Evolutionary conservation across 2,797 vertebrate species (phyloP), one percentile per base, ranked within the genome.

Genomic region (Thaleichthys pacificus): DNA sequence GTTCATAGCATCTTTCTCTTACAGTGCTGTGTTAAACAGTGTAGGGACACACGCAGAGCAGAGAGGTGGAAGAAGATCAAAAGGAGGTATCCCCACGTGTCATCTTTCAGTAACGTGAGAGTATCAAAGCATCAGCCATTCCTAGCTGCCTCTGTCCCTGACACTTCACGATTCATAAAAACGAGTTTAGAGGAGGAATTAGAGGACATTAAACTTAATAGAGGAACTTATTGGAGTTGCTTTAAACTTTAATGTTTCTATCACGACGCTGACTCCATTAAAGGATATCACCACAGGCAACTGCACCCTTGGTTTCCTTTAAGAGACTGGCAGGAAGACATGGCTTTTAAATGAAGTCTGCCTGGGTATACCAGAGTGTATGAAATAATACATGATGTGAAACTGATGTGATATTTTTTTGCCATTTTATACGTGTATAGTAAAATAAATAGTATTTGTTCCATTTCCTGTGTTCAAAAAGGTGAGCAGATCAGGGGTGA

Each of bases 121-220:
- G 65, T 67, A 78, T 78, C 49, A 68, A 75, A 79, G 66, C 8
- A 64, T 66, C 65, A 14, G 14, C 42, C 21, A 71, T 68, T 72
- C 47, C 66, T 62, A 58, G 70, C 65, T 68, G 19, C 24, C n/a
- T 74, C 57, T 15, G 30, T 62, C 26, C 56, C 68, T 68, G 56
- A 21, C 62, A 65, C 57, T 78, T 75, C 61, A 68, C 57, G 61
- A 65, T 19, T 49, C 67, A 73, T 75, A 72, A 82, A 80, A 60
- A 26, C 21, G 14, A 11, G 15, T 76, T 70, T 35, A 65, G 63
- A 62, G 77, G 67, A 51, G 24, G 42, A 58, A 72, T 72, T 70
- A 73, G 66, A 69, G 66, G 58, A 62, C 67, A 64, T 74, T 72
- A 69, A 67, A 77, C 47, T 58, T 66, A 73, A 74, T 74, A 26